A percentile compares a stretch with the other conserved stretches of the same genome.
Conservation (phyloP, 37 sponge, comb jelly and placozoan species). For the Oscarella lobularis region DNA sequence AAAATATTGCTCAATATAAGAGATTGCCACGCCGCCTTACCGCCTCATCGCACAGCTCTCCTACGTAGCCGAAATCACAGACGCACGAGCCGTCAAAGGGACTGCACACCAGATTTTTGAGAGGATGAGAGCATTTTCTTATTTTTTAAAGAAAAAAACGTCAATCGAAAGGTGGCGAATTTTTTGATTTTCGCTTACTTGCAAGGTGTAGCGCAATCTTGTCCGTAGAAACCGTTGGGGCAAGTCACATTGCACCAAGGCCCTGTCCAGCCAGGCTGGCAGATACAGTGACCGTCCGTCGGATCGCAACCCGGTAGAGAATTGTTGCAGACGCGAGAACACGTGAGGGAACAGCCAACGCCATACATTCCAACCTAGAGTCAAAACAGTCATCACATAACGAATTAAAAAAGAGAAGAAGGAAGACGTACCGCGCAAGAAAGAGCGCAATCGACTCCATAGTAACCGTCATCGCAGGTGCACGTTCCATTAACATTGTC, state of each 20-base stretch:
- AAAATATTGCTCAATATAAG: too few relatives aligned
- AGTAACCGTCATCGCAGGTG: background rate
- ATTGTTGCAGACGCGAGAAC: background rate
- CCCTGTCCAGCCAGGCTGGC: background rate
- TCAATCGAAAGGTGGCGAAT: too few relatives aligned
- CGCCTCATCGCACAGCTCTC: background rate
- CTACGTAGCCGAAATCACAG: background rate
- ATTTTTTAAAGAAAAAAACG: too few relatives aligned
- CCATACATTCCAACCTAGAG: background rate
- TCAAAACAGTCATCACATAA: too few relatives aligned
- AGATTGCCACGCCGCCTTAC: background rate
- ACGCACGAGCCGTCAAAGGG: background rate
- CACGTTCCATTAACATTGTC: background rate
- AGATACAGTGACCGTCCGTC: background rate
- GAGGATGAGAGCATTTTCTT: background rate
- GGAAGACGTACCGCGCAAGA: too few relatives aligned
- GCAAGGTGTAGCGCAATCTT: background rate
- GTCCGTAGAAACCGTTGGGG: background rate
- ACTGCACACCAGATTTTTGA: background rate
- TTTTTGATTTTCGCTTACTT: background rate
- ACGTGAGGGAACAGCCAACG: background rate
- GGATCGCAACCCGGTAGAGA: background rate
- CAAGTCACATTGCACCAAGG: background rate
- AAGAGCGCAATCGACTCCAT: background rate
- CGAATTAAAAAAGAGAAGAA: too few relatives aligned